Percentiles rank a stretch among this genome's conserved stretches.
Conservation (phyloP, 2,888 invertebrate genomes). For the Drosophila maculinotata region DNA sequence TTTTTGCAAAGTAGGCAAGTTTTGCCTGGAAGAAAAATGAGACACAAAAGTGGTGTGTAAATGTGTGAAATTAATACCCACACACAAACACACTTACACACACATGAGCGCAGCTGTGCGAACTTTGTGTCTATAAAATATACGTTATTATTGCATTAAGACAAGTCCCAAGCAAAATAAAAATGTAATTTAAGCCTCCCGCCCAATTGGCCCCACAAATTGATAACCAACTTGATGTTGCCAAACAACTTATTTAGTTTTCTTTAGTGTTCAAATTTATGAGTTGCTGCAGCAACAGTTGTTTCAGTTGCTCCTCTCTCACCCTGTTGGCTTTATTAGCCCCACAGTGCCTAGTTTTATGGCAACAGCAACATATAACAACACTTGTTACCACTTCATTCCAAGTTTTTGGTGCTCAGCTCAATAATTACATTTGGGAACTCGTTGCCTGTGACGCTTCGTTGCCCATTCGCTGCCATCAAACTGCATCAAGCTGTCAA, state of each 20-base stretch:
- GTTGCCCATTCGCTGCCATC: conserved; percentile 45
- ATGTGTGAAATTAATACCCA: conserved; percentile 73
- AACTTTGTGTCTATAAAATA: conserved; percentile 63
- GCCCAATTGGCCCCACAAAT: conserved; percentile 25
- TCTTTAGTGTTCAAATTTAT: conserved; percentile 60
- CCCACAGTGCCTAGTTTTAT: conserved; percentile 40
- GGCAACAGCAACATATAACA: conserved; percentile 17
- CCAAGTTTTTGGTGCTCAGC: conserved; percentile 29
- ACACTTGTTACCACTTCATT: conserved; percentile 63
- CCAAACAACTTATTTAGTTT: conserved; percentile 57
- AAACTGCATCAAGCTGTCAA: conserved; percentile 57
- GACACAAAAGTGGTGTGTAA: conserved; percentile 73
- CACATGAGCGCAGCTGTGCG: conserved; percentile 14
- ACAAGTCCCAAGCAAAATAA: conserved; percentile 48
- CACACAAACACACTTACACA: conserved; percentile 29
- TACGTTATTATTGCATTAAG: conserved; percentile 73
- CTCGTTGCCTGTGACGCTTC: conserved; percentile 49
- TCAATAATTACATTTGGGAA: conserved; percentile 60
- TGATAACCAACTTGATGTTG: conserved; percentile 45
- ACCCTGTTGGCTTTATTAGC: conserved; percentile 39
- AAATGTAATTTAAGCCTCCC: conserved; percentile 58
- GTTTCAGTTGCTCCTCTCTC: conserved; percentile 13
- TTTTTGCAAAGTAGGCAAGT: conserved; percentile 55
- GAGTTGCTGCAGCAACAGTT: conserved; percentile 57
- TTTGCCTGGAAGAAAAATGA: conserved; percentile 57